A percentile compares a stretch with the other conserved stretches of the same genome.
Conservation (phyloP, 1,140 invertebrate genomes). For the Sinella curviseta region DNA sequence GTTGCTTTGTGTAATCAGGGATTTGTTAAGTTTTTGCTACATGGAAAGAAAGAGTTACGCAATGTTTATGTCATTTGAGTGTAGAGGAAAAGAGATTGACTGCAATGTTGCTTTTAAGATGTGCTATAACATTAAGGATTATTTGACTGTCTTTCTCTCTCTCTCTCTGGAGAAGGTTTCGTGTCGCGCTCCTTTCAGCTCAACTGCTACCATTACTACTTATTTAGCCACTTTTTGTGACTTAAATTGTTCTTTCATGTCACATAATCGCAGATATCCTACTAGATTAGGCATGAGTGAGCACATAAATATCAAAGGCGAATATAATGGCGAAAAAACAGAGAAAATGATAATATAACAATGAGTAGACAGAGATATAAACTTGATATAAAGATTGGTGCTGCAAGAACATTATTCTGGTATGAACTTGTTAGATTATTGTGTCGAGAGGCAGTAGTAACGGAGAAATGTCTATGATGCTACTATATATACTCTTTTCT, state of each 20-base stretch:
- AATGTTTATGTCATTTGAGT: constrained; percentile 4
- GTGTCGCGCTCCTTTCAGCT: background rate
- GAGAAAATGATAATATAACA: background rate
- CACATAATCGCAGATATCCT: constrained; percentile 19
- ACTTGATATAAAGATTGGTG: background rate
- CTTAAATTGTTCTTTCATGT: constrained; percentile 27
- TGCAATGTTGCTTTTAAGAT: background rate
- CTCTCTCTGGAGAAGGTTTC: background rate
- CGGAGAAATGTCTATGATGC: too few relatives aligned
- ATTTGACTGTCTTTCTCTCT: background rate
- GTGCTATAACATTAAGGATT: constrained; percentile 18
- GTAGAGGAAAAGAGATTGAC: background rate
- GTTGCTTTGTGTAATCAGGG: constrained; percentile 15
- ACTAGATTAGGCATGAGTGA: constrained; percentile 25
- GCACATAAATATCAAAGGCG: constrained; percentile 16
- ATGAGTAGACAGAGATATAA: background rate
- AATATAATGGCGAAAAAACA: background rate
- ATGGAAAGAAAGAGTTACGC: constrained; percentile 17
- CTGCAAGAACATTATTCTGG: too few relatives aligned
- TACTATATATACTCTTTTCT: too few relatives aligned
- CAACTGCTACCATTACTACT: constrained; percentile 5
- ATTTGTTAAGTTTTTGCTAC: background rate
- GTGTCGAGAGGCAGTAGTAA: too few relatives aligned
- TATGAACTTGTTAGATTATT: too few relatives aligned
- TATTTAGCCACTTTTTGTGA: constrained; percentile 20